Evolutionary conservation across 1,140 invertebrate genomes (phyloP), one percentile per base, ranked within the genome.

Genomic region (Varroa destructor): DNA sequence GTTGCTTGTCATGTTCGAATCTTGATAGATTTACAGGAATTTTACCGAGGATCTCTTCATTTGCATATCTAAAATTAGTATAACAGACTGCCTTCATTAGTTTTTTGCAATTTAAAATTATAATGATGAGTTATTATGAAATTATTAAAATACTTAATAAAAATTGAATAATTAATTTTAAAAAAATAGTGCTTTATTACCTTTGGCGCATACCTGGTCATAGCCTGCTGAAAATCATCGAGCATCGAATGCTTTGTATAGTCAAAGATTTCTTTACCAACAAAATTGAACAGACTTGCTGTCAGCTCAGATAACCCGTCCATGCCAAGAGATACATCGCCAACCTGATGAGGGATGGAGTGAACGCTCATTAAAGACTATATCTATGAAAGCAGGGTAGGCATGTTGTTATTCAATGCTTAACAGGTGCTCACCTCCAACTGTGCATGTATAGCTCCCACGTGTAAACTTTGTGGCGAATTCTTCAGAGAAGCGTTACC

Each of bases 191-290:
- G 8, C 46, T 51, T 25, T 51, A 8, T 8, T 3, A 8, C 8
- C 46, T 51, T 51, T 51, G 46, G 46, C 46, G 3, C 61, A 5
- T 14, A 67, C 61, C 61, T 67, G 40, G 61, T 67, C 61, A 67
- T 67, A 2, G 61, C 61, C 5, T 67, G 40, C 46, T 12, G 12
- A 46, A 67, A 67, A 40, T 67, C 61, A 37, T 67, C 46, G n/a
- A 67, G 61, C 61, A 67, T 67, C 14, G 61, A 67, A 5, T 67
- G 61, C 61, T 67, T 67, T 12, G 61, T 67, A 46, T 67, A 67
- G 37, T 67, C 61, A 46, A 67, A 67, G 10, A 67, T 67, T 40
- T 67, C 61, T 37, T 67, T 67, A 3, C 61, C 61, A 40, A 46
- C 61, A 37, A 67, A 67, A 8, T 46, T 67, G 10, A 67, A 37